Percentiles rank a stretch among this genome's conserved stretches.
Conservation (phyloP, 2,888 invertebrate genomes). For the Melipona beecheii region DNA sequence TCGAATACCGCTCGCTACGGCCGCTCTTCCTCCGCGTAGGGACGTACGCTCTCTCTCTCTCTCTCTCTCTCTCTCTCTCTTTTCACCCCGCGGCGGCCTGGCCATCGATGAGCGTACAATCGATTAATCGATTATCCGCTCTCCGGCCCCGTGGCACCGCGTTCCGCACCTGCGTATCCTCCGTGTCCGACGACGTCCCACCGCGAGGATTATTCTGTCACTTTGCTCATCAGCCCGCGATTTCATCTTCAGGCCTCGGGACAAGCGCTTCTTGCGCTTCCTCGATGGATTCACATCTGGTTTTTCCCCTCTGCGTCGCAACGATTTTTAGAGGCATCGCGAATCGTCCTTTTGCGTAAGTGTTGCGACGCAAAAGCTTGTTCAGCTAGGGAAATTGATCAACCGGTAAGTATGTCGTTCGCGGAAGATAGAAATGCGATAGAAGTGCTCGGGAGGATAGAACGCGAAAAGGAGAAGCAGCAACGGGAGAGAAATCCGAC, state of each 20-base stretch:
- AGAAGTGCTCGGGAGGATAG: no score
- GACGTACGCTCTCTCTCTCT: conserved; percentile 7
- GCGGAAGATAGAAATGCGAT: no score
- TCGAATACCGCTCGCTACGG: conserved; percentile 67
- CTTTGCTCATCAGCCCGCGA: conserved; percentile 26
- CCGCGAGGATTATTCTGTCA: conserved; percentile 51
- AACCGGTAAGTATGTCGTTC: no score
- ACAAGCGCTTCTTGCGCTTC: neutral
- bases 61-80: conserved; percentile 14
- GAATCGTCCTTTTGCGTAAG: no score
- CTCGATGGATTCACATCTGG: neutral
- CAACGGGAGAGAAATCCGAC: conserved; percentile 74
- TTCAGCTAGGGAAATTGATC: no score
- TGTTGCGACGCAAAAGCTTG: no score
- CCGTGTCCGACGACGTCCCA: conserved; percentile 47
- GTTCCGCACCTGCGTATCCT: conserved; percentile 57
- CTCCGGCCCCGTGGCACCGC: conserved; percentile 40
- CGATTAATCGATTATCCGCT: conserved; percentile 77
- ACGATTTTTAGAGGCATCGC: no score
- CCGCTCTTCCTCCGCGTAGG: conserved; percentile 35
- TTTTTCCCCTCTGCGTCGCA: neutral
- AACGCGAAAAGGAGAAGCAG: conserved; percentile 71
- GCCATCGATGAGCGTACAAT: conserved; percentile 69
- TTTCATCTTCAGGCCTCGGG: conserved; percentile 67
- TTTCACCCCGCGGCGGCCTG: conserved; percentile 20